These are phyloP conservation scores for Acronicta leporina DNA, from an alignment of 2,888 invertebrate genomes.

Conservation along the genomic window DNA sequence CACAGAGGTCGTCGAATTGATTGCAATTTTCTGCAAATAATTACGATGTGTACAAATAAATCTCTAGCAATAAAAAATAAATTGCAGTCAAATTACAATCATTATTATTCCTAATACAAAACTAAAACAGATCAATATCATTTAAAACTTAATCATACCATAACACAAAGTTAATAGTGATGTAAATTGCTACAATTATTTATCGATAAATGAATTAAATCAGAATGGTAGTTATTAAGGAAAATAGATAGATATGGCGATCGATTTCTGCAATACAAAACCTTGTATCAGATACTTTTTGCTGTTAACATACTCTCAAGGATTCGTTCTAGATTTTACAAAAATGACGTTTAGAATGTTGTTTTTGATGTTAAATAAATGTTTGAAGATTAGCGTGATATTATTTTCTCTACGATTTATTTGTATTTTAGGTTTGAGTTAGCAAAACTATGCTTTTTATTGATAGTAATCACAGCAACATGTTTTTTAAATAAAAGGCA, in stretches of 20 bases:
- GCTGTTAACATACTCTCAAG: constrained; percentile 45
- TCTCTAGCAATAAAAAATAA: too few species aligned
- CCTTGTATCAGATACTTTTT: constrained; percentile 48
- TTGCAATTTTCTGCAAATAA: too few species aligned
- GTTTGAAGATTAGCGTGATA: not conserved
- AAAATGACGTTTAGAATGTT: constrained; percentile 46
- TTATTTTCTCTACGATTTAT: too few species aligned
- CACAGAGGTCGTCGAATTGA: too few species aligned
- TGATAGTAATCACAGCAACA: too few species aligned
- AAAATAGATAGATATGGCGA: constrained; percentile 43
- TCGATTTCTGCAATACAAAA: constrained; percentile 30
- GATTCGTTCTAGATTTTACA: constrained; percentile 52
- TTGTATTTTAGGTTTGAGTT: too few species aligned
- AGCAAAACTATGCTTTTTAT: too few species aligned
- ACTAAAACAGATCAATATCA: constrained; percentile 8
- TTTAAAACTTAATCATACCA: constrained; percentile 1
- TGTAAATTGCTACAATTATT: constrained; percentile 30
- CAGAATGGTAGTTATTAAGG: constrained; percentile 38
- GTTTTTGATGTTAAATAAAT: constrained; percentile 23
- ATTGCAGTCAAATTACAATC: constrained; percentile 7
- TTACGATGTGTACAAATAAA: too few species aligned
- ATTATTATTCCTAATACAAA: not conserved
- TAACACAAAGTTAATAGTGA: constrained; percentile 31
- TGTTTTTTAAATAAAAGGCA: too few species aligned
- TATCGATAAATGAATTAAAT: constrained; percentile 39